These are phyloP conservation scores for Ictalurus furcatus DNA, from an alignment of 2,113 vertebrate genomes.

Conservation along the genomic window DNA sequence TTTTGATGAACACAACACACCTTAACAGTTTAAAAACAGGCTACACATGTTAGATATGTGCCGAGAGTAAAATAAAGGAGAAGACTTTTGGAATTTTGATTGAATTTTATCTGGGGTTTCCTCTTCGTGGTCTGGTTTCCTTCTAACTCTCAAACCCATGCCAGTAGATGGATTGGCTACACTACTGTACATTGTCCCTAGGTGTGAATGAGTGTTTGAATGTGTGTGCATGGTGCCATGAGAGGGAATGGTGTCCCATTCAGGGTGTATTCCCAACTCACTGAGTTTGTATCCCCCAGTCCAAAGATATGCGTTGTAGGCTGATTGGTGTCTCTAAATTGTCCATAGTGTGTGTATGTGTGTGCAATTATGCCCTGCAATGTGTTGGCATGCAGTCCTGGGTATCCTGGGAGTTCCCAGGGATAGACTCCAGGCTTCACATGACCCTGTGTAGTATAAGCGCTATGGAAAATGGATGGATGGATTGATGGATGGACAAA, in stretches of 20 bases:
- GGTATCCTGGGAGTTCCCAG: neutral
- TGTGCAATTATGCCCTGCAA: too few relatives aligned
- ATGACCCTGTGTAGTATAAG: neutral
- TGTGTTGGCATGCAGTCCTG: neutral
- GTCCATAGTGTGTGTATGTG: too few relatives aligned
- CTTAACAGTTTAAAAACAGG: conserved; percentile 16
- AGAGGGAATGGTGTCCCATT: neutral
- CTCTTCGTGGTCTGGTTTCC: neutral
- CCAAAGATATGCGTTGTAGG: too few relatives aligned
- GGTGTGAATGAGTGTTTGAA: neutral
- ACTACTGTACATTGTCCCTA: neutral
- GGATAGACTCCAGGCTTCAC: neutral
- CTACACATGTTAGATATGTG: conserved; percentile 10
- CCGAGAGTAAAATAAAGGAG: conserved; percentile 38
- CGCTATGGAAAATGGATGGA: too few relatives aligned
- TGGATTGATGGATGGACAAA: neutral
- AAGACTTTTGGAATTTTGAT: conserved; percentile 12
- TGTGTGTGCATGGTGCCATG: neutral
- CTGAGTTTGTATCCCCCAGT: too few relatives aligned
- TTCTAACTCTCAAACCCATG: neutral
- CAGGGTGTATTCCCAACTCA: too few relatives aligned
- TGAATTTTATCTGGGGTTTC: neutral
- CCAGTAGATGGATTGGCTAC: neutral
- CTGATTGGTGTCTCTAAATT: too few relatives aligned
- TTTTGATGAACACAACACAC: conserved; percentile 30